These are phyloP conservation scores for Gallinago solitaria DNA, from an alignment of 2,797 vertebrate species.

Conservation along the genomic window DNA sequence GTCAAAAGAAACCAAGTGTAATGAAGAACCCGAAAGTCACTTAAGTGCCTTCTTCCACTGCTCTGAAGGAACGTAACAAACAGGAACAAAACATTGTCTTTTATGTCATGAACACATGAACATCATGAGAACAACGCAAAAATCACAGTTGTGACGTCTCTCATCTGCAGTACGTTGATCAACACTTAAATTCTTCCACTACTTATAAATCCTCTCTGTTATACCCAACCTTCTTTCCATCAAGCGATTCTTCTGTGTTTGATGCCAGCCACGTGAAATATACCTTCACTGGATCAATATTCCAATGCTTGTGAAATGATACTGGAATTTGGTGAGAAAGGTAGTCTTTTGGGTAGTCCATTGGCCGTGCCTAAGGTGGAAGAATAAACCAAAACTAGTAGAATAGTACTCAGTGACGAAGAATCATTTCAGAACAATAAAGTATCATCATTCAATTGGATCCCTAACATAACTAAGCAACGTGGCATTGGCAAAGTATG, in stretches of 20 bases:
- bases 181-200: conserved; percentile 25
- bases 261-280: conserved; percentile 89
- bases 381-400: conserved; percentile 26
- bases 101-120: neutral
- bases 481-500: rapidly evolving
- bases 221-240: conserved; percentile 54
- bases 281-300: conserved; percentile 90
- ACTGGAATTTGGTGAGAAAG: conserved; percentile 93
- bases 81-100: neutral
- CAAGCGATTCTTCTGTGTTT: conserved; percentile 49
- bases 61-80: neutral
- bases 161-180: neutral
- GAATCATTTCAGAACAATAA: neutral
- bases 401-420: neutral
- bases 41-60: neutral
- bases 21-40: neutral
- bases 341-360: conserved; percentile 90
- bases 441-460: neutral
- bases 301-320: conserved; percentile 99
- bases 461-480: neutral
- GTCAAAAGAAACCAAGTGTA: neutral
- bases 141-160: neutral
- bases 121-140: neutral
- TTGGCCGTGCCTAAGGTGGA: conserved; percentile 86
- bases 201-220: conserved; percentile 87